Percentiles rank a stretch among this genome's conserved stretches.
Evolutionary conservation across 2,888 invertebrate species (phyloP).

Genomic region (Hyposoter dolosus): DNA sequence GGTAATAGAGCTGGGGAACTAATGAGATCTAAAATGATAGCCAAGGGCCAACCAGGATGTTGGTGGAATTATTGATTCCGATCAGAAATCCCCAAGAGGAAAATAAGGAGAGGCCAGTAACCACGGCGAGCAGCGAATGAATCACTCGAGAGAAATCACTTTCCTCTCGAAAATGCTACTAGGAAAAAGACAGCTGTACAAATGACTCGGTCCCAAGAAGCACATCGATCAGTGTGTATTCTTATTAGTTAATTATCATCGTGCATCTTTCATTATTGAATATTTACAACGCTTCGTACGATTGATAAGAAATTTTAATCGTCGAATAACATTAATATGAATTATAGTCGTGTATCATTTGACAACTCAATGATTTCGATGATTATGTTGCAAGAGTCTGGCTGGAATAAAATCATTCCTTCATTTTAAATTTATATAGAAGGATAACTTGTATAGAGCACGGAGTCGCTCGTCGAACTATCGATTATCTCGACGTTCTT

Average conservation of each 20-base stretch:
- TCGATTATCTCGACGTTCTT: conserved; percentile 15
- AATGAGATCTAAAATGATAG: conserved; percentile 13
- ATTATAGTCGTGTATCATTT: background rate
- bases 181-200: background rate
- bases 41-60: background rate
- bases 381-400: background rate
- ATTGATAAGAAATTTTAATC: background rate
- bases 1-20: conserved; percentile 1
- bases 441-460: conserved; percentile 8
- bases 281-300: background rate
- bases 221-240: background rate
- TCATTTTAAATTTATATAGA: conserved; percentile 13
- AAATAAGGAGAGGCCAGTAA: conserved; percentile 13
- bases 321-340: background rate
- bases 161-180: background rate
- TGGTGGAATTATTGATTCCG: conserved; percentile 6
- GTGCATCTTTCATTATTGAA: background rate
- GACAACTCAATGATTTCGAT: background rate
- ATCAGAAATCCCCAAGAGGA: conserved; percentile 15
- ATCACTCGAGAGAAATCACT: conserved; percentile 10
- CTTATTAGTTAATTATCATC: background rate
- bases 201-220: background rate
- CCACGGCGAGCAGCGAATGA: background rate
- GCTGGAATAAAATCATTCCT: conserved; percentile 1
- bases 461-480: conserved; percentile 15